Evolutionary conservation across 2,888 invertebrate genomes (phyloP).

Genomic region (Abrostola triplasia): DNA sequence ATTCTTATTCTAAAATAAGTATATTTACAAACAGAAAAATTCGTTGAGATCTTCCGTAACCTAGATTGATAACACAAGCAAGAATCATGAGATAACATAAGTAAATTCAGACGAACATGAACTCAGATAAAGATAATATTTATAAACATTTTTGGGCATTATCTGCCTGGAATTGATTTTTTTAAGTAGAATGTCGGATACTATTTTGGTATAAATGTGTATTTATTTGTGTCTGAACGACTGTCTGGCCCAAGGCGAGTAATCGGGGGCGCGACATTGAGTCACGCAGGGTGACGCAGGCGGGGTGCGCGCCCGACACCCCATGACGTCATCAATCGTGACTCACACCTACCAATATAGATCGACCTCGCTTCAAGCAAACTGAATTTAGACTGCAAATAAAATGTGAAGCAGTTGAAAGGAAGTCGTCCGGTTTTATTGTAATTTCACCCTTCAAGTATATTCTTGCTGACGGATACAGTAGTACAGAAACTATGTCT

Average conservation of each 20-base stretch:
- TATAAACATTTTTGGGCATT: slow-evolving; percentile 7
- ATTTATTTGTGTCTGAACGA: slow-evolving; percentile 67
- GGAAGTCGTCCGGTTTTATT: slow-evolving; percentile 57
- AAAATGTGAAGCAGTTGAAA: slow-evolving; percentile 46
- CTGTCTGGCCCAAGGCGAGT: slow-evolving; percentile 62
- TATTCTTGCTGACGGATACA: slow-evolving; percentile 33
- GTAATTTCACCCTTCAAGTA: slow-evolving; percentile 52
- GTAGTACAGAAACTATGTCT: too few relatives aligned
- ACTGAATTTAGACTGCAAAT: slow-evolving; percentile 52
- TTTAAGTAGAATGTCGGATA: slow-evolving; percentile 30
- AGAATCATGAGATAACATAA: slow-evolving; percentile 40
- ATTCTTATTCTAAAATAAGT: slow-evolving; percentile 11
- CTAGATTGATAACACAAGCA: slow-evolving; percentile 52
- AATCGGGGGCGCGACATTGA: slow-evolving; percentile 68
- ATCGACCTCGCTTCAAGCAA: slow-evolving; percentile 54
- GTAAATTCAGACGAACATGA: slow-evolving; percentile 17
- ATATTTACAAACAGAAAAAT: slow-evolving; percentile 23
- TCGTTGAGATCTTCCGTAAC: slow-evolving; percentile 33
- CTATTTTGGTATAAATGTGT: slow-evolving; percentile 62
- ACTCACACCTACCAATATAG: slow-evolving; percentile 73
- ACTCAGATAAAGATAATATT: slow-evolving; percentile 19
- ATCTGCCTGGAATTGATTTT: slow-evolving; percentile 3
- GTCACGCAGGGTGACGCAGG: slow-evolving; percentile 73
- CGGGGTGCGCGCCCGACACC: slow-evolving; percentile 73
- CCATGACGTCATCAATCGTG: slow-evolving; percentile 76